A percentile compares a stretch with the other conserved stretches of the same genome.
Evolutionary conservation across 37 sponge, comb jelly and placozoan species (phyloP).

Genomic region (Oscarella lobularis): DNA sequence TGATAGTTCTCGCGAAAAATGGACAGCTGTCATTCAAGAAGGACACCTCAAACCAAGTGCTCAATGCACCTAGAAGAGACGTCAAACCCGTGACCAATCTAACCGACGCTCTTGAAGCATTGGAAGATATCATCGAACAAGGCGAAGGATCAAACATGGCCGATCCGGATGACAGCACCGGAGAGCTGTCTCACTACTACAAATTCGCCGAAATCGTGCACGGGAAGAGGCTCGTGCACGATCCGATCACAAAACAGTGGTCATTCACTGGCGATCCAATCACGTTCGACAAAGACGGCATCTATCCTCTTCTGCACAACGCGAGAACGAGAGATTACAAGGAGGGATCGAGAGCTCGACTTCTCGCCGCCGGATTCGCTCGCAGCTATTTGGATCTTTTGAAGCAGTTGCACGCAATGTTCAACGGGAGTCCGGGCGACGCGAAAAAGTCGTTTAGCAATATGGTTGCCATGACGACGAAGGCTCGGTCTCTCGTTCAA

Average conservation of each 20-base stretch:
- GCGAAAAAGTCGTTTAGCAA: slow-evolving; percentile 13
- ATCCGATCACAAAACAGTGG: no score
- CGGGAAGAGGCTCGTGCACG: no score
- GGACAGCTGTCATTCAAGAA: slow-evolving; percentile 18
- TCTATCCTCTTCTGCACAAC: slow-evolving; percentile 52
- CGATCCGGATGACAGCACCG: slow-evolving; percentile 6
- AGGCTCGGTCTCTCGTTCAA: not conserved
- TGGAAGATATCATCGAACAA: slow-evolving; percentile 18
- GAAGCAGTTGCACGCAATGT: slow-evolving; percentile 21
- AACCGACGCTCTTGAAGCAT: slow-evolving; percentile 9
- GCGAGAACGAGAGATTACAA: slow-evolving; percentile 11
- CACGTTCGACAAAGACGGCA: slow-evolving; percentile 27
- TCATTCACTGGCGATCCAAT: slow-evolving; percentile 27
- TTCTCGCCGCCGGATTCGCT: slow-evolving; percentile 37
- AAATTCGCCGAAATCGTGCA: slow-evolving; percentile 38
- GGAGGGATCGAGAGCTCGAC: slow-evolving; percentile 16
- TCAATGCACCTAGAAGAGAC: not conserved
- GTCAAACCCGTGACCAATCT: slow-evolving; percentile 5
- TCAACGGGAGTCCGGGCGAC: slow-evolving; percentile 22
- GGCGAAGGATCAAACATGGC: slow-evolving; percentile 29
- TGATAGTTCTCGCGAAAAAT: not conserved
- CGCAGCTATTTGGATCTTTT: slow-evolving; percentile 19
- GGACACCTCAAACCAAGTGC: slow-evolving; percentile 21
- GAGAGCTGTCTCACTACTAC: slow-evolving; percentile 30
- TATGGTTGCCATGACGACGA: slow-evolving; percentile 35